Evolutionary conservation across 1,140 invertebrate genomes (phyloP).

Genomic region (Bombus superbus): DNA sequence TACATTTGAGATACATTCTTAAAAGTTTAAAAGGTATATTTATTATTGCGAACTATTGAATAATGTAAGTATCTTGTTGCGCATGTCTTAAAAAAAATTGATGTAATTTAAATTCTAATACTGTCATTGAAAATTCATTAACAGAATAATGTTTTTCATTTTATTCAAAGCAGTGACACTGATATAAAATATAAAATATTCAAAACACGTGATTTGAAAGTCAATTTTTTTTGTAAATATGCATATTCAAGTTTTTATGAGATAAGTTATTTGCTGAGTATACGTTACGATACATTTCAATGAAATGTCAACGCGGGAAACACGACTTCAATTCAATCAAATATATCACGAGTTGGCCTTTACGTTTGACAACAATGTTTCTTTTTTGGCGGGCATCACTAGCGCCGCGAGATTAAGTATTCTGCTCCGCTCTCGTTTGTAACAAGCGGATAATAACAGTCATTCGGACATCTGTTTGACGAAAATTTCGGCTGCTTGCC

Average conservation of each 20-base stretch:
- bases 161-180: neutral
- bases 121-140: neutral
- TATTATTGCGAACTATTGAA: neutral
- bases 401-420: conserved; percentile 32
- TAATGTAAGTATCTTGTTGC: too few relatives aligned
- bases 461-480: conserved; percentile 59
- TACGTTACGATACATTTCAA: neutral
- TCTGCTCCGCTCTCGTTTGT: conserved; percentile 49
- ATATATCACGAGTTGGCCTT: conserved; percentile 14
- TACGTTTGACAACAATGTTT: conserved; percentile 60
- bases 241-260: neutral
- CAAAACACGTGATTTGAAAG: neutral
- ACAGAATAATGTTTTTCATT: too few relatives aligned
- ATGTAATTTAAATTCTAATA: neutral
- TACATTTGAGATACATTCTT: neutral
- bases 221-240: neutral
- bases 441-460: conserved; percentile 52
- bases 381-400: conserved; percentile 18
- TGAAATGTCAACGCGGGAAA: neutral
- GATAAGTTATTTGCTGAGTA: neutral
- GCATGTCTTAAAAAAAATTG: neutral
- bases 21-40: neutral
- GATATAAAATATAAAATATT: neutral
- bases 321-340: neutral
- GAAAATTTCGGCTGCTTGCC: conserved; percentile 68